Percentiles rank a stretch among this genome's conserved stretches.
Evolutionary conservation across 2,113 vertebrate genomes (phyloP).

Genomic region (Cranoglanis bouderius): DNA sequence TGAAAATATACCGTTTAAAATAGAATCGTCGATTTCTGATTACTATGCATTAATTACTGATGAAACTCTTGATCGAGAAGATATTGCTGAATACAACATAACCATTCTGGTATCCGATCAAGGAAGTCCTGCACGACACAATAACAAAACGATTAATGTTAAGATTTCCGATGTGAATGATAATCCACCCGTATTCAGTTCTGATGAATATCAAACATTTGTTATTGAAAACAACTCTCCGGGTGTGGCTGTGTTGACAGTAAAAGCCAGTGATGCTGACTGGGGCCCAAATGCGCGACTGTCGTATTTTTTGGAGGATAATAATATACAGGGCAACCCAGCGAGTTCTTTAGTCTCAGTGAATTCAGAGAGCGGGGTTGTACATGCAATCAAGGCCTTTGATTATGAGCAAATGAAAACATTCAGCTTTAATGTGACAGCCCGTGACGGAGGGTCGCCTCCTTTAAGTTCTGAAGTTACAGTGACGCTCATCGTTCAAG

Average conservation of each 20-base stretch:
- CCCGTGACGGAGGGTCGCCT: constrained; percentile 58
- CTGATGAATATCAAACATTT: constrained; percentile 26
- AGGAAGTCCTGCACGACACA: constrained; percentile 64
- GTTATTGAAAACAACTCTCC: constrained; percentile 55
- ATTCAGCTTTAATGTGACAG: constrained; percentile 61
- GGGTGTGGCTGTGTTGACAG: constrained; percentile 43
- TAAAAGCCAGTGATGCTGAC: constrained; percentile 51
- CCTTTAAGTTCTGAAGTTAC: constrained; percentile 54
- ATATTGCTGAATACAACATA: constrained; percentile 52
- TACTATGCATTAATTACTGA: constrained; percentile 56
- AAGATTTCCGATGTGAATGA: constrained; percentile 71
- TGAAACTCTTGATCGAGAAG: constrained; percentile 59
- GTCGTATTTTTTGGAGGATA: constrained; percentile 49
- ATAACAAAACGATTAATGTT: constrained; percentile 58
- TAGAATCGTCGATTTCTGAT: constrained; percentile 58
- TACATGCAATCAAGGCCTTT: constrained; percentile 60
- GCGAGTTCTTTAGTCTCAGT: constrained; percentile 59
- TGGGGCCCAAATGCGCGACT: constrained; percentile 49
- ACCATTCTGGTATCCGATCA: constrained; percentile 52
- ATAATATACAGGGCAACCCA: constrained; percentile 11
- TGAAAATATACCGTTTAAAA: constrained; percentile 46
- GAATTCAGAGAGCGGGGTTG: constrained; percentile 63
- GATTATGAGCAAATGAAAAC: constrained; percentile 71
- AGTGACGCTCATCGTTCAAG: constrained; percentile 59
- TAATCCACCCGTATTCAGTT: constrained; percentile 62